phyloP scores from a whole-genome alignment of 2,113 vertebrate species.

The Gymnorhina tibicen region DNA sequence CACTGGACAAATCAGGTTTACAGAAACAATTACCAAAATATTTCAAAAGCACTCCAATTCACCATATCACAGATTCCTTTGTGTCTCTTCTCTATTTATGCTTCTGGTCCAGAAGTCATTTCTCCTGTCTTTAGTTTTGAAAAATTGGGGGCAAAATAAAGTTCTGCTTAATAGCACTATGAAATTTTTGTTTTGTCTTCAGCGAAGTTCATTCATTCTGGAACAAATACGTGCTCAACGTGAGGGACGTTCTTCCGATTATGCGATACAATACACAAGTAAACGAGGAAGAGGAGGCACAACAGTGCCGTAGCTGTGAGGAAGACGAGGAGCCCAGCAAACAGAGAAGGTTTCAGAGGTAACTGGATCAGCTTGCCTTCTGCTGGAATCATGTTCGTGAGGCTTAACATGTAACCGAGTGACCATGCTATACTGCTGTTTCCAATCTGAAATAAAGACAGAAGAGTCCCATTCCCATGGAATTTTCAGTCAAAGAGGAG shows the following conservation, averaged over 20 bases:
- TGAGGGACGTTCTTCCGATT: background rate
- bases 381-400: conserved; percentile 95
- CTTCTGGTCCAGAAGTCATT: background rate
- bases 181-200: background rate
- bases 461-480: background rate
- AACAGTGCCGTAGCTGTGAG: conserved; percentile 78
- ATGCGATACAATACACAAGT: conserved; percentile 14
- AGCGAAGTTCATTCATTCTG: conserved; percentile 31
- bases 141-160: background rate
- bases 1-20: background rate
- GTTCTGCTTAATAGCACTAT: background rate
- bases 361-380: conserved; percentile 74
- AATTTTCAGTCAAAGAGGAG: background rate
- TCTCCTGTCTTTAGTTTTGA: background rate
- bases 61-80: background rate
- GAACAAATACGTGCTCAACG: conserved; percentile 15
- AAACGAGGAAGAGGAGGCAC: conserved; percentile 75
- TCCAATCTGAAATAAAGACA: conserved; percentile 77
- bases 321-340: conserved; percentile 80
- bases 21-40: background rate
- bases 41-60: background rate
- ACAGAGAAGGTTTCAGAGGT: conserved; percentile 78
- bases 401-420: conserved; percentile 90
- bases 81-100: background rate
- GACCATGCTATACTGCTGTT: conserved; percentile 90